Conservation (phyloP, 2,113 vertebrate species). For the Alexandromys fortis region DNA sequence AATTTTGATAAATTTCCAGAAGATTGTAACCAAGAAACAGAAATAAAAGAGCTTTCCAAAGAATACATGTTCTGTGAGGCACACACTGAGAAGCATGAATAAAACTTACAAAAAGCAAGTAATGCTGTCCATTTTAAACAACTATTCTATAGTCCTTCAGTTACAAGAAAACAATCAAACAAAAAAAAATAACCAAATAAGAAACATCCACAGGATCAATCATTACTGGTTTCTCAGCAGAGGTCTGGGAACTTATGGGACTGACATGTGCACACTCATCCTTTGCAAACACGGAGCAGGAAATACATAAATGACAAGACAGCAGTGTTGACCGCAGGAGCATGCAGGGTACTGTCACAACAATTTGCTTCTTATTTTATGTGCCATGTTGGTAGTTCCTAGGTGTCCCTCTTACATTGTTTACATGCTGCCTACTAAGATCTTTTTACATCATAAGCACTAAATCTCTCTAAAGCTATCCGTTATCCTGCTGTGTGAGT, state of each 20-base stretch:
- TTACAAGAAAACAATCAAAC: background rate
- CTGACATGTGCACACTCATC: background rate
- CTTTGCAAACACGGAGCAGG: background rate
- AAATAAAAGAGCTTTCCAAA: background rate
- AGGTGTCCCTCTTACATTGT: background rate
- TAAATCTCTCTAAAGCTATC: background rate
- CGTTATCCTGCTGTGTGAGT: too few relatives aligned
- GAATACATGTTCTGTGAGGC: background rate
- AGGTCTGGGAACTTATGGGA: background rate
- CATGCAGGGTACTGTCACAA: background rate
- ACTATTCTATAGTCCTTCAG: background rate
- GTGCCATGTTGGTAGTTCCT: background rate
- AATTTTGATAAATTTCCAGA: background rate
- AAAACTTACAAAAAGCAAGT: conserved; percentile 9
- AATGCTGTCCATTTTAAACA: conserved; percentile 40
- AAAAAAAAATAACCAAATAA: background rate
- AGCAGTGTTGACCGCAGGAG: background rate
- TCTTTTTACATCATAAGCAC: background rate
- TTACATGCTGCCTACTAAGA: background rate
- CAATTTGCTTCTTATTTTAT: background rate
- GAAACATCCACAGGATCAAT: background rate
- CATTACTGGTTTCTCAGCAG: background rate
- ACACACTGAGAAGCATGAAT: background rate
- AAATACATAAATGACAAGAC: background rate
- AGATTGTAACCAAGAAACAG: background rate